Base-by-base conservation (phyloP, 1,140 invertebrate genomes). In the Heliconius hewitsoni region DNA sequence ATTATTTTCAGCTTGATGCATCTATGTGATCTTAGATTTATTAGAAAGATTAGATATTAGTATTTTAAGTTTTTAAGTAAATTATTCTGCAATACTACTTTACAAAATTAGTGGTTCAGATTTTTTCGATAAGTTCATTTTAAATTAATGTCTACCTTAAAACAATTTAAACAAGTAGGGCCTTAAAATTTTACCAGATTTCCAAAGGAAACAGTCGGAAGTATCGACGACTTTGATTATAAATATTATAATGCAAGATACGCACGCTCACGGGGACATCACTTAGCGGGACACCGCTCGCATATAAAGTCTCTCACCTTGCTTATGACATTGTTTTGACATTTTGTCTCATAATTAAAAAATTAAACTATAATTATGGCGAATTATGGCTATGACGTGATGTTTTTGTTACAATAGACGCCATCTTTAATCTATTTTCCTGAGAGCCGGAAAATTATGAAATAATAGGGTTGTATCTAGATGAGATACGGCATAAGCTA, bases 291-390 rank as follows among this genome's bases (percentile, higher is more conserved):
- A 84, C 79, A 70, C 73, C 74, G n/a, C 66, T 27, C 71, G 81
- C 75, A 82, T 85, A 84, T 79, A 57, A 60, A 81, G 34, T 34
- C n/a, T 27, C 52, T 85, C 71, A 84, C 83, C 83, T 86, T 86
- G 78, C 66, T 84, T 82, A 81, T 82, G 77, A 84, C 81, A 82
- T 84, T 84, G 83, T 84, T 84, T 79, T 84, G 77, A 73, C 76
- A 57, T 75, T 79, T 79, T 50, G 60, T 75, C 13, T 30, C 30
- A 18, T 71, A 19, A 71, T 52, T 75, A 75, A 74, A 19, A 46
- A 18, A 72, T 2, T 30, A 13, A 23, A 66, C 23, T 66, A 66
- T 66, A 66, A 55, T 77, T n/a, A 34, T 34, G 16, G 42, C 66
- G 72, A 73, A 73, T 66, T 66, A 66, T 66, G 27, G 23, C 27